Evolutionary conservation across 2,113 vertebrate genomes (phyloP).

Genomic region (Reinhardtius hippoglossoides): DNA sequence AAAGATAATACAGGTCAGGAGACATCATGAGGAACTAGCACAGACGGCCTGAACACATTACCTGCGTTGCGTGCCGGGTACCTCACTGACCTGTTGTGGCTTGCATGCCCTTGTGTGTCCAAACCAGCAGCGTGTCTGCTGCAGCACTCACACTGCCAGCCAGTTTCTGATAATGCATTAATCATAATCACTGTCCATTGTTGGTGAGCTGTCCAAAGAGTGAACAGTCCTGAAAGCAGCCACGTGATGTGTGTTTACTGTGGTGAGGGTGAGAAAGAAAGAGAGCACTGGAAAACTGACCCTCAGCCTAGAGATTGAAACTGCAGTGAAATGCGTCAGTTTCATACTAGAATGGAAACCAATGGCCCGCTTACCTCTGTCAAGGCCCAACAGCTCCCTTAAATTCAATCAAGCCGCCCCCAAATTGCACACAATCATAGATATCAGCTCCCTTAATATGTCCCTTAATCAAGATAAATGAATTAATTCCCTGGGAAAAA

Average conservation of each 20-base stretch:
- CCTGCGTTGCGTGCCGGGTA: not conserved
- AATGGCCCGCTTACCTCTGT: not conserved
- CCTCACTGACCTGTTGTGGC: not conserved
- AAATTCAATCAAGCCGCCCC: too few relatives aligned
- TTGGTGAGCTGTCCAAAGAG: not conserved
- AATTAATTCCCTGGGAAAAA: too few relatives aligned
- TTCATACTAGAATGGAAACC: not conserved
- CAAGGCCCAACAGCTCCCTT: too few relatives aligned
- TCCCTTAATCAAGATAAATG: too few relatives aligned
- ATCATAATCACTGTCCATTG: not conserved
- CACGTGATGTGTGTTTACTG: not conserved
- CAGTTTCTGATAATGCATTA: not conserved
- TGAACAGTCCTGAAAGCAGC: not conserved
- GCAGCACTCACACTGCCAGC: not conserved
- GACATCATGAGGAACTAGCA: not conserved
- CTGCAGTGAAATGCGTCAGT: not conserved
- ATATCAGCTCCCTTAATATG: too few relatives aligned
- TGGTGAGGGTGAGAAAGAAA: not conserved
- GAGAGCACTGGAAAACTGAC: not conserved
- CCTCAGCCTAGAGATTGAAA: not conserved
- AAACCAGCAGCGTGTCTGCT: not conserved
- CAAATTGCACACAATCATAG: too few relatives aligned
- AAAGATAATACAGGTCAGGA: slow-evolving; percentile 55
- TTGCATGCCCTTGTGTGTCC: not conserved
- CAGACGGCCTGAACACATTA: not conserved